Percentiles rank a stretch among this genome's conserved stretches.
Evolutionary conservation across 2,113 vertebrate species (phyloP).

Genomic region (Pholis gunnellus): DNA sequence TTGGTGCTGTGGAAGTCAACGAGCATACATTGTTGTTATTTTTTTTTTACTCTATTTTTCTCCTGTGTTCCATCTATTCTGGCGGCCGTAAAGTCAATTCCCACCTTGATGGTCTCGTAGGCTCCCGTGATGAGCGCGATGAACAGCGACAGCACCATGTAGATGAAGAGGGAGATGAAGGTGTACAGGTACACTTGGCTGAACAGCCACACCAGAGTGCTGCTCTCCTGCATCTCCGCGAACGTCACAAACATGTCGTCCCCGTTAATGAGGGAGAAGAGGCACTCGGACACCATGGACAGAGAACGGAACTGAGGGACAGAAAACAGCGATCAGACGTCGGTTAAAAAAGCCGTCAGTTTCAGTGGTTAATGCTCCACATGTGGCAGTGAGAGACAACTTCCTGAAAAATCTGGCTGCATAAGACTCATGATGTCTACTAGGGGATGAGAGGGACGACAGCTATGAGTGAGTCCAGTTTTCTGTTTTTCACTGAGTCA

Average conservation of each 20-base stretch:
- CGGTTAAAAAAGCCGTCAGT: neutral
- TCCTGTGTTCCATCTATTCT: neutral
- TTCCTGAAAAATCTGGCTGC: neutral
- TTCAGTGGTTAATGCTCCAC: neutral
- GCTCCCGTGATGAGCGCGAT: slow-evolving; percentile 97
- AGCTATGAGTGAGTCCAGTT: neutral
- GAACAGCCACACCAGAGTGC: slow-evolving; percentile 83
- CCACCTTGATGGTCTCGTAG: slow-evolving; percentile 95
- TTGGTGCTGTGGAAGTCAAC: slow-evolving; percentile 85
- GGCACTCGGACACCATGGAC: slow-evolving; percentile 94
- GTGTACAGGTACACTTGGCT: slow-evolving; percentile 94
- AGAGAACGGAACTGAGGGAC: slow-evolving; percentile 90
- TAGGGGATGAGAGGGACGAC: neutral
- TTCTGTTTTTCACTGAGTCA: neutral
- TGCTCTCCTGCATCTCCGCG: slow-evolving; percentile 80
- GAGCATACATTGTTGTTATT: neutral
- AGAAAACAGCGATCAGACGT: neutral
- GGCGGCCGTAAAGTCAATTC: neutral
- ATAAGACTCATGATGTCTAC: neutral
- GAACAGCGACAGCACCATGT: slow-evolving; percentile 98
- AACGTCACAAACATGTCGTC: slow-evolving; percentile 87
- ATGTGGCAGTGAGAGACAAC: neutral
- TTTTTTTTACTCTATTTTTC: neutral
- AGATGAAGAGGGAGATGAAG: slow-evolving; percentile 98
- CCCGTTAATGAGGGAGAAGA: slow-evolving; percentile 89